Conservation (phyloP, 2,888 invertebrate species). For the Boloria selene region DNA sequence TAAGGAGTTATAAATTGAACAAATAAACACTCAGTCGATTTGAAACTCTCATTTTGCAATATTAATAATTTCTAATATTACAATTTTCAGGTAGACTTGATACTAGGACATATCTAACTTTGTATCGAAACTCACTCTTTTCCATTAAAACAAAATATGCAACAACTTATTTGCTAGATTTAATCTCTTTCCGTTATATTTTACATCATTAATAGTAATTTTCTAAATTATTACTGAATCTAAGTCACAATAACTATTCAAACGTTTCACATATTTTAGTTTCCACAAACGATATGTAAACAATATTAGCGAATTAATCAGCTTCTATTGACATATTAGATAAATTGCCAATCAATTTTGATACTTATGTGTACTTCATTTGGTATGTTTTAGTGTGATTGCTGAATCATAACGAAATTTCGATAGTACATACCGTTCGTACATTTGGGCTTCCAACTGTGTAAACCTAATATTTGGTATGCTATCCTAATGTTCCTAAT, state of each 20-base stretch:
- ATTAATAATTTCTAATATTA: too few relatives aligned
- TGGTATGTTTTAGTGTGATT: slow-evolving; percentile 32
- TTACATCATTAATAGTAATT: not conserved
- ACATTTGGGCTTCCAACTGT: slow-evolving; percentile 24
- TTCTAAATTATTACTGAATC: not conserved
- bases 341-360: slow-evolving; percentile 33
- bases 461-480: slow-evolving; percentile 29
- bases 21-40: too few relatives aligned
- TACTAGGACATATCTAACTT: too few relatives aligned
- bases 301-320: slow-evolving; percentile 40
- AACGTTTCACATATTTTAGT: slow-evolving; percentile 32
- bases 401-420: slow-evolving; percentile 33
- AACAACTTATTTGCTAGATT: too few relatives aligned
- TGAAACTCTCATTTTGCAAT: too few relatives aligned
- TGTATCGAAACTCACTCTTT: too few relatives aligned
- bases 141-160: too few relatives aligned
- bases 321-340: slow-evolving; percentile 32
- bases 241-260: slow-evolving; percentile 19
- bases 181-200: not conserved
- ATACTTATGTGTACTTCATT: slow-evolving; percentile 29
- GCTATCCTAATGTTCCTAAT: slow-evolving; percentile 29
- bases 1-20: too few relatives aligned
- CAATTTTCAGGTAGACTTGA: too few relatives aligned
- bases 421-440: slow-evolving; percentile 26
- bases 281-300: slow-evolving; percentile 39